These are phyloP conservation scores for Idaea aversata DNA, from an alignment of 2,888 invertebrate species.

Conservation along the genomic window DNA sequence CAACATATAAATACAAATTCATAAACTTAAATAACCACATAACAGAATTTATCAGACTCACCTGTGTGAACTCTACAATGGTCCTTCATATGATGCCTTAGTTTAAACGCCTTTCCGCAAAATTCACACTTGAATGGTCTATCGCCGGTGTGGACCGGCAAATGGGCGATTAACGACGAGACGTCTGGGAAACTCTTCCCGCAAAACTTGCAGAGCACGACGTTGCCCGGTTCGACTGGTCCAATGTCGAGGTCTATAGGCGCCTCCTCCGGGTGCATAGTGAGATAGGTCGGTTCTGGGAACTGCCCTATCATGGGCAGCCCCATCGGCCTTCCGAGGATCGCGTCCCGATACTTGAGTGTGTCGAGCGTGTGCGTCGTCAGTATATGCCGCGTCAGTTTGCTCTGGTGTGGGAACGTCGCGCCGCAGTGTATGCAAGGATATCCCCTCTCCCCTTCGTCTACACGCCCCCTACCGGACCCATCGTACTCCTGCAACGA, in stretches of 20 bases:
- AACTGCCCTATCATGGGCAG: slow-evolving; percentile 71
- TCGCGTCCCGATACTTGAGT: slow-evolving; percentile 90
- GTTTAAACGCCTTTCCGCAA: slow-evolving; percentile 95
- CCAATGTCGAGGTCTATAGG: slow-evolving; percentile 80
- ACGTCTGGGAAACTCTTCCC: slow-evolving; percentile 96
- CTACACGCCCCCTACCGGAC: slow-evolving; percentile 80
- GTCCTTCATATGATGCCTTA: slow-evolving; percentile 96
- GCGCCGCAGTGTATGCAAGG: slow-evolving; percentile 95
- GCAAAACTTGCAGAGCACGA: slow-evolving; percentile 94
- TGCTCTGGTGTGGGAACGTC: slow-evolving; percentile 93
- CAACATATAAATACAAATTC: slow-evolving; percentile 5
- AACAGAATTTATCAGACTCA: slow-evolving; percentile 50
- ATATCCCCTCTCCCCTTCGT: slow-evolving; percentile 81
- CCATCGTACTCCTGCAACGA: slow-evolving; percentile 96
- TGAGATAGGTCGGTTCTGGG: slow-evolving; percentile 71
- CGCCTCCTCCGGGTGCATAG: slow-evolving; percentile 79
- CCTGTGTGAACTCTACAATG: slow-evolving; percentile 95
- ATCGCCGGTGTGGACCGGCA: slow-evolving; percentile 94
- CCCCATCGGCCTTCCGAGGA: slow-evolving; percentile 63
- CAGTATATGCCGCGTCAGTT: slow-evolving; percentile 93
- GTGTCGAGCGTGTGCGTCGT: slow-evolving; percentile 94
- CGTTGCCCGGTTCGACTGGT: slow-evolving; percentile 85
- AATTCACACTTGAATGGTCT: slow-evolving; percentile 96
- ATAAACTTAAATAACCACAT: slow-evolving; percentile 3
- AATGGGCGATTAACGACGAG: slow-evolving; percentile 91